Evolutionary conservation across 30 jellyfish, hydroid and myxozoan species (phyloP).

Genomic region (Mastigias papua): DNA sequence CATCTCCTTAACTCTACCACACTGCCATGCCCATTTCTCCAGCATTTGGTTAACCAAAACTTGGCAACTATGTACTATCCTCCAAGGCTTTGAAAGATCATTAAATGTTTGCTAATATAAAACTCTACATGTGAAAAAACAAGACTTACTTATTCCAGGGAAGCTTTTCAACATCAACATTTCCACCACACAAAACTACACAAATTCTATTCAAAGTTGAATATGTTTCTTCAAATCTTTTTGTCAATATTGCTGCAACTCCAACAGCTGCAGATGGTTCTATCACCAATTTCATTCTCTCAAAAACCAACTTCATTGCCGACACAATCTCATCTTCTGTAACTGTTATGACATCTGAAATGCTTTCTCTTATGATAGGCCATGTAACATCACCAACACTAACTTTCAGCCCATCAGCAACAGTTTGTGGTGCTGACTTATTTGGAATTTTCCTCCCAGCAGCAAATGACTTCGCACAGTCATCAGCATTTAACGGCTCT

Average conservation of each 20-base stretch:
- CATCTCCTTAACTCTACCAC: no score
- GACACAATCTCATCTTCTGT: conserved; percentile 64
- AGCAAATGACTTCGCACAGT: conserved; percentile 75
- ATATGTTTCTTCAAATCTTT: conserved; percentile 4
- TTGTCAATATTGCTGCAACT: conserved; percentile 69
- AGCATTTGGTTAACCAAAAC: no score
- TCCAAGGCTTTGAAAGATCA: background rate
- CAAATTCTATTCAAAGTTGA: conserved; percentile 24
- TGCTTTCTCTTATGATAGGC: conserved; percentile 68
- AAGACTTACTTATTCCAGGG: conserved; percentile 30
- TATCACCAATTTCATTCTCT: conserved; percentile 75
- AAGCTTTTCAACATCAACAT: conserved; percentile 70
- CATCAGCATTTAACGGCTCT: conserved; percentile 82
- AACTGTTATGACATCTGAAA: conserved; percentile 70
- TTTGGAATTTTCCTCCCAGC: conserved; percentile 53
- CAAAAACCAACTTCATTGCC: conserved; percentile 66
- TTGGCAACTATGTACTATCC: no score
- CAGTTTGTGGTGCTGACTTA: conserved; percentile 57
- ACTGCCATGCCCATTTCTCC: no score
- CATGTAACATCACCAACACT: conserved; percentile 81
- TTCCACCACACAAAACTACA: conserved; percentile 77
- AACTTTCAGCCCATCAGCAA: conserved; percentile 81
- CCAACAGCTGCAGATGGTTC: conserved; percentile 86
- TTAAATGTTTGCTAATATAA: background rate
- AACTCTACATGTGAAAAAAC: background rate